Conservation (phyloP, 2,888 invertebrate species). For the Himalopsyche anomala region DNA sequence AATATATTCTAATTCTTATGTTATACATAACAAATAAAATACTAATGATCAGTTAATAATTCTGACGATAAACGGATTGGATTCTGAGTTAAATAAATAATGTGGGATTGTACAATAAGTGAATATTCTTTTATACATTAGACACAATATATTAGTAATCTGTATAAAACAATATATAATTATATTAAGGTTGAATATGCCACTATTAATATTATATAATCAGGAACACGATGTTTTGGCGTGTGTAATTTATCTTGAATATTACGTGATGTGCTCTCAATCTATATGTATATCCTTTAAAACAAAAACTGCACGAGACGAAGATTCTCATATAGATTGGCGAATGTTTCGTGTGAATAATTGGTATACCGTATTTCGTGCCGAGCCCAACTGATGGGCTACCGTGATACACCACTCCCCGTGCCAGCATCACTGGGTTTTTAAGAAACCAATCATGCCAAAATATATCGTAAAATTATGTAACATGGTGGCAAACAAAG, state of each 20-base stretch:
- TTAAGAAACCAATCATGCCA: constrained; percentile 14
- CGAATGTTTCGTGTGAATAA: constrained; percentile 22
- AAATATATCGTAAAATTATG: constrained; percentile 25
- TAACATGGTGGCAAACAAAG: background rate
- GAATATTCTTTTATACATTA: too few relatives aligned
- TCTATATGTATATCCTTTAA: constrained; percentile 11
- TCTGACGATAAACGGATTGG: too few relatives aligned
- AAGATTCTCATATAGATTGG: constrained; percentile 39
- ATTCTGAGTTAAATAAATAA: too few relatives aligned
- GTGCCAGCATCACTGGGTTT: background rate
- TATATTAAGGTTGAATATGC: too few relatives aligned
- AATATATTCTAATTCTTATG: too few relatives aligned
- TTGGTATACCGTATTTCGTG: constrained; percentile 14
- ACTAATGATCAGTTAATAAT: too few relatives aligned
- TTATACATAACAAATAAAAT: too few relatives aligned
- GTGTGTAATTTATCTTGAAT: background rate
- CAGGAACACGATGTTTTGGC: constrained; percentile 17
- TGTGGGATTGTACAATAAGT: too few relatives aligned
- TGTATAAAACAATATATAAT: too few relatives aligned
- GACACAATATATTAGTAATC: too few relatives aligned
- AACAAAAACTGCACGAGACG: constrained; percentile 36
- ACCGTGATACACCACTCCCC: constrained; percentile 35
- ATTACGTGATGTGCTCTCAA: constrained; percentile 11
- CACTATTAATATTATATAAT: background rate
- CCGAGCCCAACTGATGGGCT: background rate